phyloP scores from a whole-genome alignment of 2,113 vertebrate species.

The Coptodon bakossiorum region DNA sequence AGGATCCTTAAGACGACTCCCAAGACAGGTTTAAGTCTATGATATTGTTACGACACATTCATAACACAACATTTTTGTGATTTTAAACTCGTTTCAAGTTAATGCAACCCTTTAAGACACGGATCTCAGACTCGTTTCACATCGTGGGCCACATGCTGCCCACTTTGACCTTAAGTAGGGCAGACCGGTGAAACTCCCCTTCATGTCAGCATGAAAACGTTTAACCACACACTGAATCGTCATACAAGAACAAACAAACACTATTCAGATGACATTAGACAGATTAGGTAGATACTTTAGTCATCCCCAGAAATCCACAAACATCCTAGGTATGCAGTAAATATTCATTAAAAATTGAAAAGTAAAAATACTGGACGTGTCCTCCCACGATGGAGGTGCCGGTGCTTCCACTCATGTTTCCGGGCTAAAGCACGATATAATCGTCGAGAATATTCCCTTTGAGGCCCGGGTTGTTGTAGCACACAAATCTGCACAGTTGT shows the following conservation, averaged over 20 bases:
- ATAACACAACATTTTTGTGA: not conserved
- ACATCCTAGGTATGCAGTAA: not conserved
- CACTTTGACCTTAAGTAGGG: not conserved
- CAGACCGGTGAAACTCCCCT: not conserved
- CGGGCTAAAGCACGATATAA: not conserved
- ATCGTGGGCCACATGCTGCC: not conserved
- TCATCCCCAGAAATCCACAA: not conserved
- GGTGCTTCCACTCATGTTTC: not conserved
- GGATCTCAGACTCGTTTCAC: not conserved
- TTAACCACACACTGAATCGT: not conserved
- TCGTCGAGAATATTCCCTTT: rapidly evolving
- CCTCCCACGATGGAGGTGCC: not conserved
- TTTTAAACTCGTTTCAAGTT: not conserved
- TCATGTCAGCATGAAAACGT: not conserved
- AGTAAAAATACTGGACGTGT: not conserved
- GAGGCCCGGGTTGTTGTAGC: not conserved
- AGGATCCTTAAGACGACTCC: not conserved
- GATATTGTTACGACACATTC: not conserved
- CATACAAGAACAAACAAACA: not conserved
- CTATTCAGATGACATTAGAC: not conserved
- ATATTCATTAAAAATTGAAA: not conserved
- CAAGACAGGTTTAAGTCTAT: not conserved
- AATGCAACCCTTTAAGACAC: not conserved
- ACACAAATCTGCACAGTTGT: not conserved
- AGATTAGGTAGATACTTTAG: not conserved